A percentile compares a stretch with the other conserved stretches of the same genome.
These are phyloP conservation scores for Therioaphis trifolii DNA, from an alignment of 2,888 invertebrate genomes.

Conservation along the genomic window DNA sequence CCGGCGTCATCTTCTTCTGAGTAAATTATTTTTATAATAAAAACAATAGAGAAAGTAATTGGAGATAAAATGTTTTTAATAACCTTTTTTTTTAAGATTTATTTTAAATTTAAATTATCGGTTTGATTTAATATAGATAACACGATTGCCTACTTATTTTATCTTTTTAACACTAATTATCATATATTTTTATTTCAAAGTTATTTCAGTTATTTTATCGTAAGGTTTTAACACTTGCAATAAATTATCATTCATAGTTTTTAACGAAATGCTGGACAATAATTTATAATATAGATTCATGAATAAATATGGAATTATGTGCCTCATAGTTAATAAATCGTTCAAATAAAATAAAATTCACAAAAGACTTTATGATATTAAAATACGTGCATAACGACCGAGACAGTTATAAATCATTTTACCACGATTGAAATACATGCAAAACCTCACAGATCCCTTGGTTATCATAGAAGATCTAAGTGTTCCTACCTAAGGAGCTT, in stretches of 20 bases:
- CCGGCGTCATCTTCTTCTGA: not conserved
- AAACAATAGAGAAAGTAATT: constrained; percentile 40
- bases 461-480: constrained; percentile 24
- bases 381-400: not conserved
- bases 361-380: not conserved
- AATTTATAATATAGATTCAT: too few relatives aligned
- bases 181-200: not conserved
- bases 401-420: constrained; percentile 42
- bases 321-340: not conserved
- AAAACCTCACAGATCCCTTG: constrained; percentile 43
- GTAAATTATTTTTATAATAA: not conserved
- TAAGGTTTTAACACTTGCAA: too few relatives aligned
- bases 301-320: not conserved
- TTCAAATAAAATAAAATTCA: not conserved
- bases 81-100: too few relatives aligned
- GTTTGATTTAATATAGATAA: too few relatives aligned
- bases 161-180: not conserved
- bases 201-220: too few relatives aligned
- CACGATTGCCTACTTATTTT: too few relatives aligned
- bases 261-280: too few relatives aligned
- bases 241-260: too few relatives aligned
- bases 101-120: not conserved
- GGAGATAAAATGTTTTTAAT: constrained; percentile 8
- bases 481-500: constrained; percentile 28
- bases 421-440: not conserved